phyloP scores from a whole-genome alignment of 2,888 invertebrate species.

The Drosophila leonis region DNA sequence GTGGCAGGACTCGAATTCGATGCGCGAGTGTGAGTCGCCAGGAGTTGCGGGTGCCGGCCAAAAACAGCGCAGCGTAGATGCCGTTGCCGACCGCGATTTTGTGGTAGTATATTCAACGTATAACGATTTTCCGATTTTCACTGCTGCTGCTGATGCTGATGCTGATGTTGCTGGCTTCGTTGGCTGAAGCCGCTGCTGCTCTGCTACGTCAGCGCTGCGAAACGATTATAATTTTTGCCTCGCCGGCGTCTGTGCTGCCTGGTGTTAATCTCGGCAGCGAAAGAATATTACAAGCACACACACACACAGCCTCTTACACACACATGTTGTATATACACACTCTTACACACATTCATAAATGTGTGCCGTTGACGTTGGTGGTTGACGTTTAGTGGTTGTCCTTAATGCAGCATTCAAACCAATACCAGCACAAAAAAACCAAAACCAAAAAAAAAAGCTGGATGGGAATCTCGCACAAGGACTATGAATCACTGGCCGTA shows the following conservation, averaged over 20 bases:
- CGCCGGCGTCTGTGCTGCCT: constrained; percentile 46
- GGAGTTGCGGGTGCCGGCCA: constrained; percentile 59
- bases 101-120: constrained; percentile 62
- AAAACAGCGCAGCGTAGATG: constrained; percentile 48
- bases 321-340: constrained; percentile 15
- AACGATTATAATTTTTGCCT: constrained; percentile 64
- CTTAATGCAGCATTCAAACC: constrained; percentile 68
- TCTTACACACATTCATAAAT: constrained; percentile 42
- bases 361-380: constrained; percentile 72
- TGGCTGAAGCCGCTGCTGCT: constrained; percentile 13
- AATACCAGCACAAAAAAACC: constrained; percentile 44
- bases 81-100: constrained; percentile 65
- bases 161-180: not conserved
- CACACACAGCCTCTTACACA: constrained; percentile 5
- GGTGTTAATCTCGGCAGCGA: constrained; percentile 63
- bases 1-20: constrained; percentile 63
- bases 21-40: constrained; percentile 64
- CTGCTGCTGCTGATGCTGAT: constrained; percentile 37
- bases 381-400: constrained; percentile 80
- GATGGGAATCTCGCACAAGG: constrained; percentile 19
- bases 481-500: constrained; percentile 47
- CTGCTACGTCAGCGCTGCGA: constrained; percentile 37
- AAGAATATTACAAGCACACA: constrained; percentile 57
- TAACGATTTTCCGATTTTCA: constrained; percentile 79
- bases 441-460: constrained; percentile 12